A percentile compares a stretch with the other conserved stretches of the same genome.
phyloP scores from a whole-genome alignment of 2,797 vertebrate genomes.

The Tiaroga cobitis region DNA sequence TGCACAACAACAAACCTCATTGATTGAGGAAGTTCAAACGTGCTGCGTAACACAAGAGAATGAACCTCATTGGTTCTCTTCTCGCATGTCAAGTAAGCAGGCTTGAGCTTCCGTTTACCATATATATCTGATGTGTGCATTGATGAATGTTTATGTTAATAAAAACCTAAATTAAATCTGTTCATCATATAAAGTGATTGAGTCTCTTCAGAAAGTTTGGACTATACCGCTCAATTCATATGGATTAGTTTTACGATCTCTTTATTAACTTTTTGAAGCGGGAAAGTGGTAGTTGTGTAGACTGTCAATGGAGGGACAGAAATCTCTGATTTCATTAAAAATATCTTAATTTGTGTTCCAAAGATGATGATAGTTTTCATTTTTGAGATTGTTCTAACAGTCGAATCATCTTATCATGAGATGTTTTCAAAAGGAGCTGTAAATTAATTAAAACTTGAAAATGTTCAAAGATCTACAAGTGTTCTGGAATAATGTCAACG shows the following conservation, averaged over 20 bases:
- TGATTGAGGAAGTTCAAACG: too few species aligned
- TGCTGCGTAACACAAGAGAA: too few species aligned
- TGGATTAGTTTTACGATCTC: too few species aligned
- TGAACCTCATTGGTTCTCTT: too few species aligned
- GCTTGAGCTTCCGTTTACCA: too few species aligned
- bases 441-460: neutral
- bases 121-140: too few species aligned
- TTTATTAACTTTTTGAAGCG: too few species aligned
- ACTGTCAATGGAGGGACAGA: neutral
- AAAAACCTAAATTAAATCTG: neutral
- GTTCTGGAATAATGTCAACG: neutral
- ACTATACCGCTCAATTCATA: too few species aligned
- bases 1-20: too few species aligned
- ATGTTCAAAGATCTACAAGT: neutral
- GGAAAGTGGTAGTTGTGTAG: neutral
- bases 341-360: neutral
- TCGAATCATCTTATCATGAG: neutral
- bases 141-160: neutral
- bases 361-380: neutral
- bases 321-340: neutral
- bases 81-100: too few species aligned
- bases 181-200: too few species aligned
- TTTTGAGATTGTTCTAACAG: neutral
- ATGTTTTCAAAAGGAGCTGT: neutral
- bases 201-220: too few species aligned